Base-by-base conservation (phyloP, 2,797 vertebrate species). In the Dipus sagitta region DNA sequence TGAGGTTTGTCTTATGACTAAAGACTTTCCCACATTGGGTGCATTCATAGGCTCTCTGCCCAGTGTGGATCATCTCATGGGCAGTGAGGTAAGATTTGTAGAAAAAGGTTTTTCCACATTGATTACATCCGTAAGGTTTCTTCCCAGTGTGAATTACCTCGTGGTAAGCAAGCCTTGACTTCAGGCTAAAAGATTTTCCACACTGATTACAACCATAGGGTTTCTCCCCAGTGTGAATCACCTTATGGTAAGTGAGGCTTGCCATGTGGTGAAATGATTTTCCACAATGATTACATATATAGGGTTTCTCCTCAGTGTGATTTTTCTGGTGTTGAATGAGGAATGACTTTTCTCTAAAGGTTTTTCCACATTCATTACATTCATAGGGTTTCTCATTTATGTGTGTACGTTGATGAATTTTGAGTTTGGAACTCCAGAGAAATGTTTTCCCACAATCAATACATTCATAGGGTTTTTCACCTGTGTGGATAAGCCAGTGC, bases 111-210 rank as follows among this genome's bases (percentile, higher is more conserved):
- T 95, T 96, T 2, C 85, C 93, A 15, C 96, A 97, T 24, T 89
- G 32, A 4, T 89, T 74, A 47, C 96, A 97, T 70, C 78, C 86
- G 42, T 96, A 97, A 5, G 96, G 96, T 42, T 95, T 97, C 81
- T 97, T 96, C 47, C 96, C 96, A 1, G 92, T 86, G 70, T 97
- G 96, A 86, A 92, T 97, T 54, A 95, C 91, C 88, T 96, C 90
- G 15, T 97, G 96, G 23, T 92, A 93, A 11, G 92, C 92, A 28
- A 97, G 96, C 15, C 94, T 94, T 0, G 96, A 93, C 76, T 93
- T 96, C 13, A n/a, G n/a, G 54, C 30, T 38, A 58, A 32, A 79
- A 58, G 52, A n/a, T 13, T 60, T 79, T 79, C 77, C 77, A 79
- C 77, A 79, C 5, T 58, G 30, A 26, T 79, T 78, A 47, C 62